A percentile compares a stretch with the other conserved stretches of the same genome.
These are phyloP conservation scores for Scytalopus superciliaris DNA, from an alignment of 2,113 vertebrate species.

Conservation along the genomic window DNA sequence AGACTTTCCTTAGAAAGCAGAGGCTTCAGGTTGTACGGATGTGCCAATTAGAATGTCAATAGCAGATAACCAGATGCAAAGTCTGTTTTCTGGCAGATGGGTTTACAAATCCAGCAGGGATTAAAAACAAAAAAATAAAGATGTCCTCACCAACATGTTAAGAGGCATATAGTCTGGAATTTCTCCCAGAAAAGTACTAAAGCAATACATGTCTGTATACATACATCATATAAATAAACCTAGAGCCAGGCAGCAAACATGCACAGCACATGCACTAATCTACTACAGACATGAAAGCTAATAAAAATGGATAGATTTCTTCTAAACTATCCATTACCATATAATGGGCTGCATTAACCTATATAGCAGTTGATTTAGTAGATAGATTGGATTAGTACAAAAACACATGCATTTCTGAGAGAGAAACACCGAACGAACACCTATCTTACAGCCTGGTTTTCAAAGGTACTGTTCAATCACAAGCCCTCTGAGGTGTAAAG, in stretches of 20 bases:
- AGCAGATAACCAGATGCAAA: background rate
- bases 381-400: background rate
- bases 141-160: background rate
- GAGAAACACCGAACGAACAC: background rate
- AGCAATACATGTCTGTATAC: background rate
- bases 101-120: background rate
- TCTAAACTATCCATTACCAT: background rate
- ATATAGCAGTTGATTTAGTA: rapidly evolving
- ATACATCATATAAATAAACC: background rate
- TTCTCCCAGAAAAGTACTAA: background rate
- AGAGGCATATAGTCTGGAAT: background rate
- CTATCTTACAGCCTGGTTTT: background rate
- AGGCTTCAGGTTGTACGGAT: background rate
- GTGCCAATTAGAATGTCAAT: background rate
- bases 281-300: background rate
- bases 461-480: background rate
- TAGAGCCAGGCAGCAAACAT: background rate
- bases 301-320: background rate
- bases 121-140: background rate
- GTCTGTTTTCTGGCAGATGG: background rate
- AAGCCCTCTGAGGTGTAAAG: background rate
- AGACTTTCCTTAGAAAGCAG: background rate
- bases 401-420: background rate
- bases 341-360: background rate
- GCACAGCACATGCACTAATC: background rate